These are phyloP conservation scores for Neosilurus hyrtlii DNA, from an alignment of 2,797 vertebrate genomes.

Conservation along the genomic window DNA sequence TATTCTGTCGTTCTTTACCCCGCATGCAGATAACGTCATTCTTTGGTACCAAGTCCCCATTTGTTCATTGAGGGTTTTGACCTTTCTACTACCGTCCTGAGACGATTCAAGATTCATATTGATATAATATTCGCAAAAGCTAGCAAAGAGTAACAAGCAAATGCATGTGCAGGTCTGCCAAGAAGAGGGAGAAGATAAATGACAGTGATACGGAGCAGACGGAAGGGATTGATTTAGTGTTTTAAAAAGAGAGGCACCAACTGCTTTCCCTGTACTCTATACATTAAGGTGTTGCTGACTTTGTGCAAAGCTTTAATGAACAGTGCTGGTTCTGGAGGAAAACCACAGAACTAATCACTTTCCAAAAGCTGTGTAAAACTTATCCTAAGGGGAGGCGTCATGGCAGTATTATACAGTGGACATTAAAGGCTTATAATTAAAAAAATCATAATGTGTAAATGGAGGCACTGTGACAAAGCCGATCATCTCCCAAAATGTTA, in stretches of 20 bases:
- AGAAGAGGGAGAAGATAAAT: constrained; percentile 61
- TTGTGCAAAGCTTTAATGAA: constrained; percentile 58
- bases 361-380: constrained; percentile 15
- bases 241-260: constrained; percentile 58
- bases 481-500: too few species aligned
- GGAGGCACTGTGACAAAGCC: neutral
- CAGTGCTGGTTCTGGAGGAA: constrained; percentile 47
- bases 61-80: too few species aligned
- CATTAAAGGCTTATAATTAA: neutral
- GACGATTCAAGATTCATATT: neutral
- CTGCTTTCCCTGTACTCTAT: constrained; percentile 60
- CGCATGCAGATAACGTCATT: too few species aligned
- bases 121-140: neutral
- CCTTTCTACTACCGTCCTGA: too few species aligned
- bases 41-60: too few species aligned
- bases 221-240: constrained; percentile 64
- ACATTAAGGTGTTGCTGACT: constrained; percentile 71
- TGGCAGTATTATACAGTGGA: neutral
- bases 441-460: neutral
- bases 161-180: constrained; percentile 17
- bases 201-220: constrained; percentile 58
- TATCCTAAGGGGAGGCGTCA: neutral
- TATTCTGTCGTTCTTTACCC: too few species aligned
- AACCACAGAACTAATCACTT: constrained; percentile 47
- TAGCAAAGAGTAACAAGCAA: neutral